Conservation (phyloP, 2,797 vertebrate genomes). For the Peromyscus eremicus region DNA sequence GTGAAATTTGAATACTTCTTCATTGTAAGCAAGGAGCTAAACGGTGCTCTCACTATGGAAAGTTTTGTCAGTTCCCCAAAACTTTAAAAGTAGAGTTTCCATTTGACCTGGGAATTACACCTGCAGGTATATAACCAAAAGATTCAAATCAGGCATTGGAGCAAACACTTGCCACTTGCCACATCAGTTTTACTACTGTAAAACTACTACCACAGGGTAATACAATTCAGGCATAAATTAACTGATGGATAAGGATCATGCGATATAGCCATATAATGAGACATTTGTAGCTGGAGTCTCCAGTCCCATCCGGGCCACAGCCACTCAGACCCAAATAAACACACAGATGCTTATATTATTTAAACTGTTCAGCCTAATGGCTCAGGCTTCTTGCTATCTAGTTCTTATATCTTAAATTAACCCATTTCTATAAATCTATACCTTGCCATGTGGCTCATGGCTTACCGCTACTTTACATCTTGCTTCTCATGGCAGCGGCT, state of each 20-base stretch:
- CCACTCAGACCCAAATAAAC: no score
- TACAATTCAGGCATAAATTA: not conserved
- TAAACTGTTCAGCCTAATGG: no score
- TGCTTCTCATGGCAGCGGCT: no score
- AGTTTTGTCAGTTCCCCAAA: slow-evolving; percentile 5
- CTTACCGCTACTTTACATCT: no score
- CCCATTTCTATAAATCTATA: no score
- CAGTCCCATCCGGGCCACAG: no score
- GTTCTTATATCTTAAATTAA: no score
- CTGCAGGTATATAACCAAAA: not conserved
- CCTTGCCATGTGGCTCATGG: no score
- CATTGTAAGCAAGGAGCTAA: not conserved
- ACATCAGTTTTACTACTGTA: not conserved
- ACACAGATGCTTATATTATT: no score
- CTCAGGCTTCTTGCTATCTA: no score
- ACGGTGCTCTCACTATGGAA: not conserved
- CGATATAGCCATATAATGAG: not conserved
- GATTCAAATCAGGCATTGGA: not conserved
- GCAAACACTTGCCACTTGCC: not conserved
- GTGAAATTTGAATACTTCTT: not conserved
- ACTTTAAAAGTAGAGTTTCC: slow-evolving; percentile 40
- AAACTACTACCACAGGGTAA: not conserved
- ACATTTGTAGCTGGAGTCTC: not conserved
- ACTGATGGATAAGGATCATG: not conserved
- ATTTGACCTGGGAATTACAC: not conserved